Percentiles rank a stretch among this genome's conserved stretches.
Conservation (phyloP, 2,888 invertebrate species). For the Euplagia quadripunctaria region DNA sequence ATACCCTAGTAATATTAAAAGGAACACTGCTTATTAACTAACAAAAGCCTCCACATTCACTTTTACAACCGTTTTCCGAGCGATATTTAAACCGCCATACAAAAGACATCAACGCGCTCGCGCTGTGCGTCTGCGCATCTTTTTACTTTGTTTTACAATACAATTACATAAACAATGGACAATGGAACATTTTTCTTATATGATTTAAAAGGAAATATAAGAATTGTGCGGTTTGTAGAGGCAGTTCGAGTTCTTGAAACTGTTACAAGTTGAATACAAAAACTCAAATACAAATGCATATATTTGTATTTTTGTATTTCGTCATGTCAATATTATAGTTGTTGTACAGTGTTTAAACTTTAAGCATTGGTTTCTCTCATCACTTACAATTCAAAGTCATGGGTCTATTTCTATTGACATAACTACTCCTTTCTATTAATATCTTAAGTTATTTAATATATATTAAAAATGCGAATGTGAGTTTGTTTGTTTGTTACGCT, state of each 20-base stretch:
- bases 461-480: too few relatives aligned
- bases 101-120: conserved; percentile 64
- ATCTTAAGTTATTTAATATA: too few relatives aligned
- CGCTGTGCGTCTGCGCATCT: conserved; percentile 35
- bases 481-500: too few relatives aligned
- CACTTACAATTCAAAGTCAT: too few relatives aligned
- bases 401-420: too few relatives aligned
- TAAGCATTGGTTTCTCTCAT: too few relatives aligned
- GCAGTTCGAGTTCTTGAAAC: conserved; percentile 38
- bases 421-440: too few relatives aligned
- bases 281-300: background rate
- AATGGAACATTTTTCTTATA: conserved; percentile 55
- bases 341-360: too few relatives aligned
- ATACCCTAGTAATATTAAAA: background rate
- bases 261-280: background rate
- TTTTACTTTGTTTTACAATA: conserved; percentile 53
- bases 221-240: conserved; percentile 31
- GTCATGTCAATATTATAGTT: too few relatives aligned
- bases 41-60: conserved; percentile 15
- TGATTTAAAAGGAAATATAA: conserved; percentile 58
- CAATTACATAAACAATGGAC: conserved; percentile 58
- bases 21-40: background rate
- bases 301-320: too few relatives aligned
- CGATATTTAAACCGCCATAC: conserved; percentile 39
- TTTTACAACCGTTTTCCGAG: conserved; percentile 8